phyloP scores from a whole-genome alignment of 2,888 invertebrate species.

The Euplexia lucipara region DNA sequence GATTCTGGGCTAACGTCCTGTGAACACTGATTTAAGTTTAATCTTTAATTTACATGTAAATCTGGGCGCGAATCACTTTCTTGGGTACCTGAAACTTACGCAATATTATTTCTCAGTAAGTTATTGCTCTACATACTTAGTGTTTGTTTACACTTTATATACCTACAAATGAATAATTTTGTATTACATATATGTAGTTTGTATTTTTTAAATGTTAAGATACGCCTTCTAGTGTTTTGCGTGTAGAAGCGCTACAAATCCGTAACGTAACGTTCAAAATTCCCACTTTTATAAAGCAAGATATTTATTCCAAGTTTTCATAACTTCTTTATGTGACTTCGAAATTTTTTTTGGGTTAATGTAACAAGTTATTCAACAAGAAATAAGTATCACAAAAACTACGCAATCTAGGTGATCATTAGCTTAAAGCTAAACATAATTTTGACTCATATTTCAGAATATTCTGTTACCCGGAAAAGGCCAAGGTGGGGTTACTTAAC shows the following conservation, averaged over 20 bases:
- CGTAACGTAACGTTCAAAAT: neutral
- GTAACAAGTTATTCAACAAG: constrained; percentile 28
- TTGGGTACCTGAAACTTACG: constrained; percentile 12
- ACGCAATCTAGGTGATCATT: constrained; percentile 21
- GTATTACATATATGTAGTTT: too few relatives aligned
- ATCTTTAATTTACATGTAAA: constrained; percentile 62
- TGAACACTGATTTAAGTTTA: constrained; percentile 57
- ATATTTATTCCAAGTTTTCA: constrained; percentile 2
- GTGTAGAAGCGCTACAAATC: neutral
- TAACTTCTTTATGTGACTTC: constrained; percentile 5
- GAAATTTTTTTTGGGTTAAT: constrained; percentile 17
- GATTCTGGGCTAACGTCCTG: constrained; percentile 40
- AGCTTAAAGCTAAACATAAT: constrained; percentile 17
- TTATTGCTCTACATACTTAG: neutral
- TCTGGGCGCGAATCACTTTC: constrained; percentile 24
- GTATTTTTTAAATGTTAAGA: too few relatives aligned
- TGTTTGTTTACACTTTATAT: too few relatives aligned
- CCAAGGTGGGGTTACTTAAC: constrained; percentile 15
- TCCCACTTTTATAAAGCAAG: neutral
- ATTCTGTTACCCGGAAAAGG: neutral
- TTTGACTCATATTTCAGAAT: too few relatives aligned
- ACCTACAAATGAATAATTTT: too few relatives aligned
- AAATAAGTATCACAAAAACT: constrained; percentile 17
- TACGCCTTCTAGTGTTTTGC: too few relatives aligned
- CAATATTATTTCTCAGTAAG: constrained; percentile 3